Evolutionary conservation across 2,888 invertebrate species (phyloP), one percentile per base, ranked within the genome.

Genomic region (Entomobrya proxima): DNA sequence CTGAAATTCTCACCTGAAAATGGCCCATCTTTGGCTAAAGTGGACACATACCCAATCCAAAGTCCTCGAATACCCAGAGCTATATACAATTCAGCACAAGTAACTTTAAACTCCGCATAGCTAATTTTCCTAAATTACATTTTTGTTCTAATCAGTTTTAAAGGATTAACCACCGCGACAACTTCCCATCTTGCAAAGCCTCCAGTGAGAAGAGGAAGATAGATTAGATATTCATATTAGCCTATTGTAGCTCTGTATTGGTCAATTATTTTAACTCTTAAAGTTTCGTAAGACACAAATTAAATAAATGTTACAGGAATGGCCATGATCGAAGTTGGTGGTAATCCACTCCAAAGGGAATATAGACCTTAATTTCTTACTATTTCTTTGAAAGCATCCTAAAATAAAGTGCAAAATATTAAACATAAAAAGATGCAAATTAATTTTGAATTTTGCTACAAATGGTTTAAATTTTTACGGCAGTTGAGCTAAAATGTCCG

Each of bases 301-400:
- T 99, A 99, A 88, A 98, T 95, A 81, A 99, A 96, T 40, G 99
- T 99, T 69, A 98, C 97, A 61, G 99, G 99, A 86, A 99, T 93
- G 15, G 99, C 98, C 92, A 99, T 94, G 15, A 98, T 94, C 91
- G 99, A 93, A 3, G 99, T 99, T 0, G 99, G 99, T 90, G 98
- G 96, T 58, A 99, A 93, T 0, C 99, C 99, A 91, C 98, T 98
- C 99, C 99, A 99, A 40, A 99, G 92, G 0, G 98, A 96, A 6
- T 94, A 92, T 0, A 98, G 91, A 7, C 99, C 99, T 94, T 99
- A 99, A 67, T 94, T 92, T 91, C 95, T 94, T 35, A 96, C 94
- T 90, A 99, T 99, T 94, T 98, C 98, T 79, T 96, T 92, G 92
- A 99, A 95, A 9, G 99, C 99, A 94, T 99, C 99, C 98, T 98